Conservation (phyloP, 2,113 vertebrate genomes). For the Scolopax mira region DNA sequence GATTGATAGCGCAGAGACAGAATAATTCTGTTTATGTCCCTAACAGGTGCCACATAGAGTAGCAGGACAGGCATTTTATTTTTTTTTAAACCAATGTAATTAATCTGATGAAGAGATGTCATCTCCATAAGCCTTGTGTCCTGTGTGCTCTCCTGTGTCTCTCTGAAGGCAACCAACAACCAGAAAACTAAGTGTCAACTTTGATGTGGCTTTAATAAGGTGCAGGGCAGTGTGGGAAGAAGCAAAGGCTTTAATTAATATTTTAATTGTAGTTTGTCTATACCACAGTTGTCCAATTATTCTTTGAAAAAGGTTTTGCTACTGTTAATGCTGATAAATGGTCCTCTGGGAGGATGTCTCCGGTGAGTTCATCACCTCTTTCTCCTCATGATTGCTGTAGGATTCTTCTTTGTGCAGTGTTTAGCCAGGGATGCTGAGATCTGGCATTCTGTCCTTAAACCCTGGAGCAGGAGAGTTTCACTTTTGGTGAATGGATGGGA, state of each 20-base stretch:
- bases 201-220: not conserved
- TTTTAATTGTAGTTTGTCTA: slow-evolving; percentile 28
- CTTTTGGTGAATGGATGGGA: not conserved
- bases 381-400: not conserved
- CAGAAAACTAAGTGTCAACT: not conserved
- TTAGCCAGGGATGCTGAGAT: not conserved
- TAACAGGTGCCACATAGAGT: not conserved
- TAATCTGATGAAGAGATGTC: not conserved
- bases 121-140: not conserved
- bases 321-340: slow-evolving; percentile 20
- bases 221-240: not conserved
- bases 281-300: not conserved
- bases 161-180: not conserved
- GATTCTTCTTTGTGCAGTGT: not conserved
- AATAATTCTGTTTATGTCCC: not conserved
- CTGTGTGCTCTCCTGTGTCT: not conserved
- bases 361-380: not conserved
- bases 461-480: not conserved
- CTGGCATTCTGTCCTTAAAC: not conserved
- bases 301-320: not conserved
- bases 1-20: not conserved
- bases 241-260: slow-evolving; percentile 27
- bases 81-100: not conserved
- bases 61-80: not conserved
- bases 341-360: not conserved